A percentile compares a stretch with the other conserved stretches of the same genome.
phyloP scores from a whole-genome alignment of 2,888 invertebrate species.

The Cistogaster globosa region DNA sequence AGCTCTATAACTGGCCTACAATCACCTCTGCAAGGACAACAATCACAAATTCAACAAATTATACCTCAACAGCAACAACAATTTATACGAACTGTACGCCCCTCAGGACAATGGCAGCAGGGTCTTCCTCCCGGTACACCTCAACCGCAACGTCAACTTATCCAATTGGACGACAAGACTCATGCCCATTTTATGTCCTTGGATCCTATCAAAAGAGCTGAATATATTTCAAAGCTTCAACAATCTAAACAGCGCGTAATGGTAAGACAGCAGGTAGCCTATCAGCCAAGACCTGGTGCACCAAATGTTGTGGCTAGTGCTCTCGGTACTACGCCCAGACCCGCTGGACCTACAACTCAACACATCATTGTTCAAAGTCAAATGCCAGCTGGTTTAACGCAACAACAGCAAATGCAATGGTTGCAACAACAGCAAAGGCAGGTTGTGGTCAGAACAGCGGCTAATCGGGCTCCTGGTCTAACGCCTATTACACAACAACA shows the following conservation, averaged over 20 bases:
- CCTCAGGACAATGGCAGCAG: slow-evolving; percentile 78
- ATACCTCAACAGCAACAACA: slow-evolving; percentile 79
- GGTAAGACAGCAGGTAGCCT: slow-evolving; percentile 84
- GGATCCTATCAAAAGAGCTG: slow-evolving; percentile 90
- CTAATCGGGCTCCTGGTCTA: slow-evolving; percentile 79
- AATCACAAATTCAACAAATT: slow-evolving; percentile 71
- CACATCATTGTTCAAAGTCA: slow-evolving; percentile 89
- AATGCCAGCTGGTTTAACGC: slow-evolving; percentile 86
- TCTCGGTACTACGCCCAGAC: slow-evolving; percentile 82
- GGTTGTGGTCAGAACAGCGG: slow-evolving; percentile 84
- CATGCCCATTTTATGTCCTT: slow-evolving; percentile 92
- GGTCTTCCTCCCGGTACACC: slow-evolving; percentile 75
- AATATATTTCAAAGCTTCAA: slow-evolving; percentile 91
- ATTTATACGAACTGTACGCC: slow-evolving; percentile 84
- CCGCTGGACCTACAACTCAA: slow-evolving; percentile 82
- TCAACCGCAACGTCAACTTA: slow-evolving; percentile 86
- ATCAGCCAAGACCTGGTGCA: slow-evolving; percentile 81
- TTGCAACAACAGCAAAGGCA: slow-evolving; percentile 87
- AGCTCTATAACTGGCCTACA: slow-evolving; percentile 75
- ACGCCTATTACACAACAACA: slow-evolving; percentile 80
- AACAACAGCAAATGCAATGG: slow-evolving; percentile 88
- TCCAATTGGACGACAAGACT: slow-evolving; percentile 92
- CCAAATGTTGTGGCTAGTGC: slow-evolving; percentile 83
- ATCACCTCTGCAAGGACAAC: slow-evolving; percentile 75
- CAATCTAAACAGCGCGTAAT: slow-evolving; percentile 86